Base-by-base conservation (phyloP, 2,888 invertebrate genomes). In the Glaucopsyche alexis region DNA sequence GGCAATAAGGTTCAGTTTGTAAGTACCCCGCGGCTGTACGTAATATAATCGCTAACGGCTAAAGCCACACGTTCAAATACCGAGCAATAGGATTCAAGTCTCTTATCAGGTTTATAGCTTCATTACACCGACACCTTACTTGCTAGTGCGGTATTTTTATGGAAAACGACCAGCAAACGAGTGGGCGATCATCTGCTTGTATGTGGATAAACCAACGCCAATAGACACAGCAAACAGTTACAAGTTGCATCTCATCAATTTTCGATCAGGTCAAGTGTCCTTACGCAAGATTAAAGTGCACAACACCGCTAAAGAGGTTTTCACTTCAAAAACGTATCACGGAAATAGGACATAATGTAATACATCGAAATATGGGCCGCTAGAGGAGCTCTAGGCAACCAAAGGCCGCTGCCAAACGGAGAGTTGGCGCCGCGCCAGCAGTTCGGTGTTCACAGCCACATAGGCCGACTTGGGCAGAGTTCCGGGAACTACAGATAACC, bases 401-500 rank as follows among this genome's bases (percentile, higher is more conserved):
- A 16, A 55, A 55, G 19, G 55, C 55, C 55, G 55, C 55, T 55
- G 55, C 55, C 55, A 55, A 52, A 55, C 55, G 55, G 16, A 19
- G 55, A 19, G 19, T 55, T 55, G 55, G 55, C 55, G 19, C 55
- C 55, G 55, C 55, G 55, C 55, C 55, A 55, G 55, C 11, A 8
- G 11, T 16, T n/a, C 16, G 16, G 8, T 16, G 50, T 50, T 14
- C 50, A 14, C 14, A n/a, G 50, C 16, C 2, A 29, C 29, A 19
- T 19, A 16, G 55, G 55, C 55, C 55, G 19, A 55, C 19, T 52
- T 9, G 55, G 55, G 19, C 16, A 4, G 19, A 19, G 19, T 19
- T 55, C 55, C 55, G 55, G 55, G 9, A 55, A 19, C 55, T 19
- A 55, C 55, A 55, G 55, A 55, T 55, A 55, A 55, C 55, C 55